phyloP scores from a whole-genome alignment of 2,113 vertebrate species.

The Rhipidura dahli region DNA sequence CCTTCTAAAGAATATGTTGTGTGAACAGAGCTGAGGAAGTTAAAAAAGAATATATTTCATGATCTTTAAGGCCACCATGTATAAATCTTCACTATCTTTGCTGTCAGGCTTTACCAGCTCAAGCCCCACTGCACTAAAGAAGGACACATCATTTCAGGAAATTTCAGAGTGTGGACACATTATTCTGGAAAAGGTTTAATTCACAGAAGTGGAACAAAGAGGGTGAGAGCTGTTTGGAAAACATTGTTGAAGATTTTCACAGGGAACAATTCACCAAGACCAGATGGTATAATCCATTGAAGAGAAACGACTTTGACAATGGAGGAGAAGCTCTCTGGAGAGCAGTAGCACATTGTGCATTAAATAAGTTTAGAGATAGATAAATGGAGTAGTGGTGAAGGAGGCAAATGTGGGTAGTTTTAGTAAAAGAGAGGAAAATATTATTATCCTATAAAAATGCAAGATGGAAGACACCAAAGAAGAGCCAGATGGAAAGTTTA shows the following conservation, averaged over 20 bases:
- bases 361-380: not conserved
- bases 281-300: not conserved
- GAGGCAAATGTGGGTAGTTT: not conserved
- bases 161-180: not conserved
- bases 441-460: not conserved
- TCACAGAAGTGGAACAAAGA: not conserved
- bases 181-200: not conserved
- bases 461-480: not conserved
- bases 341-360: not conserved
- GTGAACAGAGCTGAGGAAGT: not conserved
- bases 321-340: not conserved
- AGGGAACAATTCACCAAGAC: not conserved
- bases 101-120: not conserved
- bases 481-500: not conserved
- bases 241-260: not conserved
- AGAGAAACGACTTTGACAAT: not conserved
- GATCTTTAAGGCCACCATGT: not conserved
- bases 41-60: not conserved
- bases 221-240: not conserved
- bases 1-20: not conserved
- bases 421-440: not conserved
- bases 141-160: not conserved
- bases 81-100: not conserved
- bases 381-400: not conserved
- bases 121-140: accelerated